Conservation (phyloP, 1,140 invertebrate species). For the Tribolium madens region DNA sequence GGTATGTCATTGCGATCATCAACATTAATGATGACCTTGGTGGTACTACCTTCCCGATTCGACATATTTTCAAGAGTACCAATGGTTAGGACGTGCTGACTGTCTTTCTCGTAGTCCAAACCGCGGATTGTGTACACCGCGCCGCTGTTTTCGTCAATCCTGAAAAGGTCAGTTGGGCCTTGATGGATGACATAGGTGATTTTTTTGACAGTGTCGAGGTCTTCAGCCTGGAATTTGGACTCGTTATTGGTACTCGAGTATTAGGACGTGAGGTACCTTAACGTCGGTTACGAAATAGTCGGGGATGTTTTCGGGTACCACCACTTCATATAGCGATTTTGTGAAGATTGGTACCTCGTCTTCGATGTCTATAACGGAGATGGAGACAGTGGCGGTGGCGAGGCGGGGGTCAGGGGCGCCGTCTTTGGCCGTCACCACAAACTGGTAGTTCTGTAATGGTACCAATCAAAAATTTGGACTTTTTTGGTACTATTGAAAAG, state of each 20-base stretch:
- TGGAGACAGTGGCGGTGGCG: slow-evolving; percentile 87
- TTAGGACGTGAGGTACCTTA: slow-evolving; percentile 63
- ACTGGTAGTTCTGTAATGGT: slow-evolving; percentile 74
- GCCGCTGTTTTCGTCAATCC: slow-evolving; percentile 83
- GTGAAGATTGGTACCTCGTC: slow-evolving; percentile 88
- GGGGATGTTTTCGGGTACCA: slow-evolving; percentile 85
- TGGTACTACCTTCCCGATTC: slow-evolving; percentile 77
- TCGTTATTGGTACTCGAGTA: too few relatives aligned
- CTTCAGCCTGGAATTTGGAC: slow-evolving; percentile 73
- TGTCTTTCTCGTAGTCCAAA: slow-evolving; percentile 83
- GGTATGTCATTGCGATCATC: slow-evolving; percentile 87
- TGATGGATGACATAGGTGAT: slow-evolving; percentile 88
- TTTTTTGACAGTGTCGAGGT: slow-evolving; percentile 83
- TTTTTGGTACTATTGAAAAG: too few relatives aligned
- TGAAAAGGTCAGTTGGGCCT: slow-evolving; percentile 84
- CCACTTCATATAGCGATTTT: slow-evolving; percentile 78
- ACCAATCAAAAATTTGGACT: slow-evolving; percentile 2
- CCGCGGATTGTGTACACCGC: slow-evolving; percentile 80
- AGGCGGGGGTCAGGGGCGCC: slow-evolving; percentile 86
- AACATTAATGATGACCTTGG: slow-evolving; percentile 81
- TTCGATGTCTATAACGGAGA: slow-evolving; percentile 82
- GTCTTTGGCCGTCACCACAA: slow-evolving; percentile 90
- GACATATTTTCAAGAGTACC: slow-evolving; percentile 85
- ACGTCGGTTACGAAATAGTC: slow-evolving; percentile 84
- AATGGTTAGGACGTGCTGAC: slow-evolving; percentile 79